Evolutionary conservation across 2,888 invertebrate genomes (phyloP).

Genomic region (Drosophila recens): DNA sequence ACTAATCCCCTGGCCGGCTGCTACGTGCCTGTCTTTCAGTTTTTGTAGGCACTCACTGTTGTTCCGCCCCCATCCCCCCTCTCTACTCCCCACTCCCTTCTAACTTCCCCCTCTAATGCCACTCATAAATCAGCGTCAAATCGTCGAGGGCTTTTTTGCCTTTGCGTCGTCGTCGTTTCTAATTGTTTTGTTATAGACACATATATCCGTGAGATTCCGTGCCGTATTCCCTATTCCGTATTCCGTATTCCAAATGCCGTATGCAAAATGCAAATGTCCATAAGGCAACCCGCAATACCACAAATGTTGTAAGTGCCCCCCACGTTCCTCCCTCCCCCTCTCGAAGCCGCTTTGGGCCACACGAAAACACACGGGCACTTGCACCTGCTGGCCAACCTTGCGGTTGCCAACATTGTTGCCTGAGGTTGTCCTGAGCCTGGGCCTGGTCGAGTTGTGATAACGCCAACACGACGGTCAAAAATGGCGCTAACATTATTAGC

Average conservation of each 20-base stretch:
- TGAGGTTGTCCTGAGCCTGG: slow-evolving; percentile 15
- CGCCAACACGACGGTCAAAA: slow-evolving; percentile 68
- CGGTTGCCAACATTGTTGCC: slow-evolving; percentile 65
- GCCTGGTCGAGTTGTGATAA: slow-evolving; percentile 59
- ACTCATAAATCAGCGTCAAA: slow-evolving; percentile 79
- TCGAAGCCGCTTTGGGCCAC: neutral
- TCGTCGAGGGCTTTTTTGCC: slow-evolving; percentile 73
- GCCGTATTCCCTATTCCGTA: slow-evolving; percentile 45
- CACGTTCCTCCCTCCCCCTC: neutral
- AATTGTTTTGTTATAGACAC: slow-evolving; percentile 81
- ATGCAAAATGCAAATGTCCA: slow-evolving; percentile 75
- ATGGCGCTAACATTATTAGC: slow-evolving; percentile 75
- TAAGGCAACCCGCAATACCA: slow-evolving; percentile 52
- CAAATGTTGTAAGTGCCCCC: slow-evolving; percentile 72
- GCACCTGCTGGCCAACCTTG: slow-evolving; percentile 62
- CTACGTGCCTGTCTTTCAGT: slow-evolving; percentile 77
- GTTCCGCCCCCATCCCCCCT: neutral
- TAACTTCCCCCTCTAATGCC: slow-evolving; percentile 21
- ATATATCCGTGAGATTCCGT: slow-evolving; percentile 73
- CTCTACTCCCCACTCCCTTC: neutral
- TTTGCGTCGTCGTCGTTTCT: slow-evolving; percentile 60
- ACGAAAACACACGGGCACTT: slow-evolving; percentile 50
- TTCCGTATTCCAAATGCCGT: slow-evolving; percentile 32
- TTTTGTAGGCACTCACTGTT: slow-evolving; percentile 35
- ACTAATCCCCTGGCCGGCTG: slow-evolving; percentile 70